Percentiles rank a stretch among this genome's conserved stretches.
Conservation (phyloP, 2,113 vertebrate genomes). For the Myiopsitta monachus region DNA sequence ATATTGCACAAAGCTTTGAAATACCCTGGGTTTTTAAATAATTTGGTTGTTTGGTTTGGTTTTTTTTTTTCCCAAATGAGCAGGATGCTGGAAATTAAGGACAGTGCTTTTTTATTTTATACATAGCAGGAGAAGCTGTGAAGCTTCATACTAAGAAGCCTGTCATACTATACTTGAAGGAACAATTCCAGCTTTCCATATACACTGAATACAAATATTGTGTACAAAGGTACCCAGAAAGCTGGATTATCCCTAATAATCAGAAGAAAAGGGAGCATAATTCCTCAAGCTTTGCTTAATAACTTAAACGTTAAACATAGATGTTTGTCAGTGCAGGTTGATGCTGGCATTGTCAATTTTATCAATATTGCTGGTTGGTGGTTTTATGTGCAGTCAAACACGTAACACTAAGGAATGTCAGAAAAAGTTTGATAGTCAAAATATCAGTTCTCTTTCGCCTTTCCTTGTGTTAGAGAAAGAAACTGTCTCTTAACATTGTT, state of each 20-base stretch:
- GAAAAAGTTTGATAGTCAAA: not conserved
- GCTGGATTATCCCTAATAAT: not conserved
- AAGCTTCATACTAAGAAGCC: not conserved
- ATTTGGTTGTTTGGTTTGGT: fast-evolving
- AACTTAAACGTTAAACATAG: not conserved
- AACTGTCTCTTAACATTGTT: not conserved
- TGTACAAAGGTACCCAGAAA: not conserved
- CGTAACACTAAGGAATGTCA: not conserved
- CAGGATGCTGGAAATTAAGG: not conserved
- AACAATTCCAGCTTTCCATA: not conserved
- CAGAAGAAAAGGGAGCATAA: not conserved
- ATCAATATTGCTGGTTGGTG: not conserved
- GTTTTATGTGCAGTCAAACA: not conserved
- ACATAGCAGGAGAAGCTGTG: not conserved
- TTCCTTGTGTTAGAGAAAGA: not conserved
- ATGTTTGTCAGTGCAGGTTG: not conserved
- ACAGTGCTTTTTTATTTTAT: not conserved
- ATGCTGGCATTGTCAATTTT: not conserved
- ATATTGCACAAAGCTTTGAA: not conserved
- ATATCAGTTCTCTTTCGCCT: not conserved
- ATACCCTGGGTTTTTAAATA: not conserved
- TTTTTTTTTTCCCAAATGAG: not conserved
- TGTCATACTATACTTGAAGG: not conserved
- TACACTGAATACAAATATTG: not conserved
- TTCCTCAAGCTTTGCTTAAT: not conserved